phyloP scores from a whole-genome alignment of 1,140 invertebrate species.

The Aphelenchoides fujianensis region DNA sequence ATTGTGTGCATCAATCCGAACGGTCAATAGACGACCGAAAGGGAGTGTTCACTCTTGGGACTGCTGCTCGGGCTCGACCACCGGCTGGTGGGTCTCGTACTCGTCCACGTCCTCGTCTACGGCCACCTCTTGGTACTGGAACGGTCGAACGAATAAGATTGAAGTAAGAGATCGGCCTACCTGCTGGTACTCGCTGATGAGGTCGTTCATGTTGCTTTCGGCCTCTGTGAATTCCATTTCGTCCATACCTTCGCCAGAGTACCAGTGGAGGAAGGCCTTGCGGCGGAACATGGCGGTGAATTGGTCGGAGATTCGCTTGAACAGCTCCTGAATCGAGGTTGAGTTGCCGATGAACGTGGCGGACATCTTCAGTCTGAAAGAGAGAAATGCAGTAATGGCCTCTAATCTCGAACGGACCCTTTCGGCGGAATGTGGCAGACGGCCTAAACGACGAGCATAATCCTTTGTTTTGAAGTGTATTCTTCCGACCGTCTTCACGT shows the following conservation, averaged over 20 bases:
- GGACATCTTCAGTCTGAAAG: slow-evolving; percentile 64
- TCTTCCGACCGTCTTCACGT: slow-evolving; percentile 67
- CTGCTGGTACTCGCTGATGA: slow-evolving; percentile 87
- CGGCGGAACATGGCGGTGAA: slow-evolving; percentile 80
- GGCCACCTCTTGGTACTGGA: slow-evolving; percentile 45
- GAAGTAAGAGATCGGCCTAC: no score
- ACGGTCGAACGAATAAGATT: slow-evolving; percentile 76
- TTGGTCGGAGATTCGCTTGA: slow-evolving; percentile 67
- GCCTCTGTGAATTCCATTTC: slow-evolving; percentile 72
- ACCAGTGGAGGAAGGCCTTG: slow-evolving; percentile 87
- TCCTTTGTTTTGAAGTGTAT: slow-evolving; percentile 66
- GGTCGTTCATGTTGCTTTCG: slow-evolving; percentile 76
- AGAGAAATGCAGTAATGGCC: background rate
- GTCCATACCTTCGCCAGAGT: slow-evolving; percentile 70
- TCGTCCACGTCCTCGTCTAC: slow-evolving; percentile 41
- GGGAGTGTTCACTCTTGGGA: background rate
- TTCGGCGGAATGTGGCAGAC: slow-evolving; percentile 66
- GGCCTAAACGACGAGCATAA: no score
- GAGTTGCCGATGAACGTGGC: slow-evolving; percentile 66
- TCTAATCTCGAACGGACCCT: slow-evolving; percentile 66
- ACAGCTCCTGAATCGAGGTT: slow-evolving; percentile 70
- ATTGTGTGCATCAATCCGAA: no score
- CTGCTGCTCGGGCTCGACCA: slow-evolving; percentile 5
- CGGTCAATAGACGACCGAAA: no score
- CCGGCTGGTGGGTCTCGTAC: slow-evolving; percentile 9